phyloP scores from a whole-genome alignment of 1,140 invertebrate species.

The Neotoxoptera formosana region DNA sequence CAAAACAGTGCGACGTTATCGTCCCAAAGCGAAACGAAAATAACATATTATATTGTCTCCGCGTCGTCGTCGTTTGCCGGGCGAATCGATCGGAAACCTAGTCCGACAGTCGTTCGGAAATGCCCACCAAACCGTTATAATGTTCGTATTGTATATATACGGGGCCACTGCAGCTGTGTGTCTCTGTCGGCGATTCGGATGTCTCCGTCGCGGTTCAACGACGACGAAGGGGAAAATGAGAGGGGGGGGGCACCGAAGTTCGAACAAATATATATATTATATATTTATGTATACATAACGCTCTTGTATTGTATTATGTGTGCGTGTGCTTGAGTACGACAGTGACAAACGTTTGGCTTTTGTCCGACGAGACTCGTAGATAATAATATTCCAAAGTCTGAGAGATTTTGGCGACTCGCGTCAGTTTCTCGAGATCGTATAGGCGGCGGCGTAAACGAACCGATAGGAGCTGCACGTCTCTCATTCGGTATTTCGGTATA shows the following conservation, averaged over 20 bases:
- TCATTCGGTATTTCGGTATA: neutral
- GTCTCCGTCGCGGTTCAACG: neutral
- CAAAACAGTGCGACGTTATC: neutral
- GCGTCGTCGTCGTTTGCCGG: neutral
- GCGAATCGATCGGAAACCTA: neutral
- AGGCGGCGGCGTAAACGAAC: neutral
- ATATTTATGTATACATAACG: neutral
- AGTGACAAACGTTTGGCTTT: slow-evolving; percentile 9
- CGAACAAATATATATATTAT: neutral
- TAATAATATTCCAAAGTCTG: neutral
- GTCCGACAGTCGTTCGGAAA: neutral
- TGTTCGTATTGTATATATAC: neutral
- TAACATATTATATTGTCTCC: too few species aligned
- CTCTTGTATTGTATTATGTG: neutral
- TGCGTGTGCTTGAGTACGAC: neutral
- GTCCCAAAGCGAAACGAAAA: neutral
- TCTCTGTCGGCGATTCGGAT: neutral
- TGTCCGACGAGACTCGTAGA: neutral
- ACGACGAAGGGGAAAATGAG: neutral
- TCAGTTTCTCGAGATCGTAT: neutral
- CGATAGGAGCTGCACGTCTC: too few species aligned
- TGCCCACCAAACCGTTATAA: neutral
- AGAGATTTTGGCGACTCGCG: neutral
- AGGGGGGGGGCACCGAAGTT: neutral
- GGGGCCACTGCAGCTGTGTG: neutral